Conservation (phyloP, 1,140 invertebrate genomes). For the Zaprionus inermis region DNA sequence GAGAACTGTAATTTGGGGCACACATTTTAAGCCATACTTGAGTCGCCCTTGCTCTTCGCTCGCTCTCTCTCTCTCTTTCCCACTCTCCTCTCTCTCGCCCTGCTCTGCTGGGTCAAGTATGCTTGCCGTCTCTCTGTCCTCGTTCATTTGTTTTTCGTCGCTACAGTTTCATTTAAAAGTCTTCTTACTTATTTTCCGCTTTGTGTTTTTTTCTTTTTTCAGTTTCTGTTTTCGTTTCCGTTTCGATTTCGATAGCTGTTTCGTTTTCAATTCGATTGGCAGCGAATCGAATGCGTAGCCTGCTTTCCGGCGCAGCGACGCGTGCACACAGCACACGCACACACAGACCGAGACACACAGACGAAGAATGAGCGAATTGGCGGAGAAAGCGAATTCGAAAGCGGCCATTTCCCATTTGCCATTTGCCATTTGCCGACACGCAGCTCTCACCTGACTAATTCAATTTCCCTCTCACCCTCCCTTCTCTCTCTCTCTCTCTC, state of each 20-base stretch:
- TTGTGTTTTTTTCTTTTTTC: constrained; percentile 21
- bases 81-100: background rate
- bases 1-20: background rate
- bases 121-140: background rate
- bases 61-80: background rate
- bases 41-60: background rate
- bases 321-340: background rate
- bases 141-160: constrained; percentile 18
- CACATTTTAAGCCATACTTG: background rate
- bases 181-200: constrained; percentile 38
- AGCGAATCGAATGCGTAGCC: background rate
- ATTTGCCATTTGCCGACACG: constrained; percentile 1
- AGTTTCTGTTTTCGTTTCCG: constrained; percentile 24
- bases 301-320: constrained; percentile 6
- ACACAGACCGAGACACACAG: background rate
- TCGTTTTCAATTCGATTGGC: constrained; percentile 18
- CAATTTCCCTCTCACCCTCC: background rate
- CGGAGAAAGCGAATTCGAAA: constrained; percentile 6
- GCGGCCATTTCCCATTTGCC: background rate
- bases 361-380: background rate
- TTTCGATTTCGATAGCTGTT: constrained; percentile 18
- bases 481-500: background rate
- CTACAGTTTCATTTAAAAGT: constrained; percentile 52
- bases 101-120: constrained; percentile 5
- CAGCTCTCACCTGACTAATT: background rate